Conservation (phyloP, 2,113 vertebrate genomes). For the Oriolus oriolus region DNA sequence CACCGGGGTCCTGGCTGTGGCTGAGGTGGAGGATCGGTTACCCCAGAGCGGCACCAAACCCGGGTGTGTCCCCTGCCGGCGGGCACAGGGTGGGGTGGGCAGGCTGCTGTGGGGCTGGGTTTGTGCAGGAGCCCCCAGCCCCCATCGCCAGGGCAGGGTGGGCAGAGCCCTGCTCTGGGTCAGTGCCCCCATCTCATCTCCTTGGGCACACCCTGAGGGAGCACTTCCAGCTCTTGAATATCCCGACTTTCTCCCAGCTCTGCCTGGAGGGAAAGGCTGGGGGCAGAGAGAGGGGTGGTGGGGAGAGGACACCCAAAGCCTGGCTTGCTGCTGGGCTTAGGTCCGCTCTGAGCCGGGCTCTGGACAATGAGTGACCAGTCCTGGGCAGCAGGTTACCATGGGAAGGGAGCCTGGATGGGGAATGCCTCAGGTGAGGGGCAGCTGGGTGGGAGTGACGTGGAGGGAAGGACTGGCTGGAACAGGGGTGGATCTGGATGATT, state of each 20-base stretch:
- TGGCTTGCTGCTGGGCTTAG: neutral
- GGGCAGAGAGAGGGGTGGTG: neutral
- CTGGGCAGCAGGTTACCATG: neutral
- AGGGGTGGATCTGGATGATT: neutral
- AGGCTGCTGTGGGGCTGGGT: neutral
- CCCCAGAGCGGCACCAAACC: neutral
- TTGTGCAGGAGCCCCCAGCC: neutral
- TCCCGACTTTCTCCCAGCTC: neutral
- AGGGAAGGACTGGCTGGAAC: neutral
- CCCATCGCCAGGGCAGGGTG: neutral
- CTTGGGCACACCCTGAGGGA: accelerated
- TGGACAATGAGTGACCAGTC: neutral
- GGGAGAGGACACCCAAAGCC: neutral
- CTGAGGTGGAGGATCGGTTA: neutral
- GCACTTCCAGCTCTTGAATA: neutral
- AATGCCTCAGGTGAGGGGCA: neutral
- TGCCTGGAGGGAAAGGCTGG: neutral
- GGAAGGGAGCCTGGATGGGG: neutral
- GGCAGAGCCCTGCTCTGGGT: neutral
- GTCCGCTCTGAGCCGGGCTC: neutral
- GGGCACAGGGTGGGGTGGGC: neutral
- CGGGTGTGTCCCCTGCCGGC: neutral
- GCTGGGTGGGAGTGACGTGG: neutral
- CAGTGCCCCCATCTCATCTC: neutral
- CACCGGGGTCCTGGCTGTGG: neutral